Evolutionary conservation across 2,888 invertebrate species (phyloP).

Genomic region (Drosophila ustulata): DNA sequence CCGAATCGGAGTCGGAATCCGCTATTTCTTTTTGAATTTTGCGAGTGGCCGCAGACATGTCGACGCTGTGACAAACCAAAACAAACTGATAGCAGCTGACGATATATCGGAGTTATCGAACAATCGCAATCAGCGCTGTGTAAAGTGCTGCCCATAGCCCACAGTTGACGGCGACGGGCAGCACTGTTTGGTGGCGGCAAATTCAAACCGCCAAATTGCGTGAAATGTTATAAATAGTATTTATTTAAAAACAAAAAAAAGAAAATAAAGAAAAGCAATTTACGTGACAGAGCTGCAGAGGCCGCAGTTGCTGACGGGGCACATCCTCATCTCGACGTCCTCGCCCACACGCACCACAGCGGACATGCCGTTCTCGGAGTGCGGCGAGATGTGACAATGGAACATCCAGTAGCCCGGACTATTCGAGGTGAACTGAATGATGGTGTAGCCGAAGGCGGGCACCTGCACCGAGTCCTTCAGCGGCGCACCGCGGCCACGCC

Average conservation of each 20-base stretch:
- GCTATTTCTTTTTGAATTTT: neutral
- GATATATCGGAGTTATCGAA: too few relatives aligned
- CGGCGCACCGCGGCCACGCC: slow-evolving; percentile 74
- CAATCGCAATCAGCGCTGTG: too few relatives aligned
- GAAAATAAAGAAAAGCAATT: neutral
- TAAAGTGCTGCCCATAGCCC: too few relatives aligned
- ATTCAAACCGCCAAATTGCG: neutral
- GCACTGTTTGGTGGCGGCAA: slow-evolving; percentile 1
- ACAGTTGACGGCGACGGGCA: neutral
- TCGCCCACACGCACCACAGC: slow-evolving; percentile 81
- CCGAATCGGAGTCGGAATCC: slow-evolving; percentile 34
- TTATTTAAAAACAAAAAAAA: neutral
- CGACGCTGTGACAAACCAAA: neutral
- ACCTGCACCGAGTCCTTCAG: slow-evolving; percentile 82
- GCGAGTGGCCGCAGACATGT: slow-evolving; percentile 1
- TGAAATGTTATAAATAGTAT: slow-evolving; percentile 1
- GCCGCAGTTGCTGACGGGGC: slow-evolving; percentile 82
- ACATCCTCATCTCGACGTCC: slow-evolving; percentile 81
- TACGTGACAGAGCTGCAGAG: slow-evolving; percentile 76
- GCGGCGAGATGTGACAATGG: slow-evolving; percentile 82
- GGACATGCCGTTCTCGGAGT: slow-evolving; percentile 82
- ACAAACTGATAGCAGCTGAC: neutral
- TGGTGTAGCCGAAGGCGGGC: slow-evolving; percentile 81
- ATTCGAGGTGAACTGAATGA: slow-evolving; percentile 78
- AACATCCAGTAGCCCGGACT: slow-evolving; percentile 83